phyloP scores from a whole-genome alignment of 2,113 vertebrate genomes.

The Spheniscus mendiculus region DNA sequence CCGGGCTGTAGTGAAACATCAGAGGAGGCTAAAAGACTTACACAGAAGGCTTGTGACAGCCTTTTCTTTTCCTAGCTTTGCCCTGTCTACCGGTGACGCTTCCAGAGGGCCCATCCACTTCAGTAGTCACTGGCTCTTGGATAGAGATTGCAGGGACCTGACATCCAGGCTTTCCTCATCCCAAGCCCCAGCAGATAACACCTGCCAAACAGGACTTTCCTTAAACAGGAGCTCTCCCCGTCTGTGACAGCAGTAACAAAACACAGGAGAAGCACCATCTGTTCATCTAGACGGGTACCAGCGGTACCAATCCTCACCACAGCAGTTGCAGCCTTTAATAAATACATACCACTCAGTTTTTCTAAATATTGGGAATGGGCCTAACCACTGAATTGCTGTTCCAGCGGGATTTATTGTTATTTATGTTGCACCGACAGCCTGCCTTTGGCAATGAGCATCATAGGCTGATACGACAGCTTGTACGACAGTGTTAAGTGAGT shows the following conservation, averaged over 20 bases:
- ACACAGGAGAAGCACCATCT: neutral
- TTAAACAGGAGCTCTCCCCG: neutral
- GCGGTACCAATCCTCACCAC: neutral
- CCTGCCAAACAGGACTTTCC: neutral
- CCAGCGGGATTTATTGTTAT: neutral
- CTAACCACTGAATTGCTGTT: neutral
- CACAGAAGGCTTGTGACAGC: neutral
- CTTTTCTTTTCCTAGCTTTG: neutral
- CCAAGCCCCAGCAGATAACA: neutral
- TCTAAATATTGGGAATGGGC: neutral
- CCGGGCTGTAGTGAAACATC: neutral
- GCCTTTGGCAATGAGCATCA: neutral
- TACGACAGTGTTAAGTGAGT: accelerated
- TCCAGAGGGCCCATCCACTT: neutral
- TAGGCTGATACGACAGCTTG: neutral
- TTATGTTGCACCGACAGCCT: neutral
- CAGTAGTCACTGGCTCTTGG: neutral
- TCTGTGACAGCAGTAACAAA: neutral
- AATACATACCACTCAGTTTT: neutral
- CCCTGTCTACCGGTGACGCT: neutral
- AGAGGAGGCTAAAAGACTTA: neutral
- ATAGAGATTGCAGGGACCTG: neutral
- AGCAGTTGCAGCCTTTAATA: neutral
- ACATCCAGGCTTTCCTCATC: neutral
- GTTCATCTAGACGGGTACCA: neutral